Evolutionary conservation across 2,113 vertebrate genomes (phyloP).

Genomic region (Promerops cafer): DNA sequence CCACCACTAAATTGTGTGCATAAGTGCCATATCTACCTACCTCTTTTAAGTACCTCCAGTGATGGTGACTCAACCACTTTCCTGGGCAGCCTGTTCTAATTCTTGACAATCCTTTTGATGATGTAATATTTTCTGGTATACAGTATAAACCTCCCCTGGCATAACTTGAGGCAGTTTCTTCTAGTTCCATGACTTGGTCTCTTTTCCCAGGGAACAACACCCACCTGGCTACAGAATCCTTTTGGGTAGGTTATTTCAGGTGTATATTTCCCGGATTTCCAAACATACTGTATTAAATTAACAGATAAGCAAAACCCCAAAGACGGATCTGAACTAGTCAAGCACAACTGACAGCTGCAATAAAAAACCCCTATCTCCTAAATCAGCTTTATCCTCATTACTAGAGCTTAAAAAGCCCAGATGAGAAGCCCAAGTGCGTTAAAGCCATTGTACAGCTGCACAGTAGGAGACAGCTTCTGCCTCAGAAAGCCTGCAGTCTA

Average conservation of each 20-base stretch:
- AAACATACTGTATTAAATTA: neutral
- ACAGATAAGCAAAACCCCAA: neutral
- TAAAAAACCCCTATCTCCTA: neutral
- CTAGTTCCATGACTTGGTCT: neutral
- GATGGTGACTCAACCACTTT: neutral
- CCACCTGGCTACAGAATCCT: neutral
- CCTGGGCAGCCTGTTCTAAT: neutral
- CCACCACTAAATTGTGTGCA: neutral
- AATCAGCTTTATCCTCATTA: neutral
- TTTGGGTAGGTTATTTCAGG: neutral
- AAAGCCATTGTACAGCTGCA: neutral
- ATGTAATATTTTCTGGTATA: neutral
- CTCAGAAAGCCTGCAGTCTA: neutral
- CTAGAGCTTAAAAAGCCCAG: neutral
- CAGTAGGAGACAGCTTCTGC: neutral
- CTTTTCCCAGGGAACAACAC: neutral
- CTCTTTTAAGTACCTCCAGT: neutral
- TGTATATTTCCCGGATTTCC: neutral
- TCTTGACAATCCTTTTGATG: neutral
- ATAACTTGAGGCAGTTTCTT: neutral
- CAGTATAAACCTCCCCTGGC: neutral
- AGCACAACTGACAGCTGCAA: neutral
- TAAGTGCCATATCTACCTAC: rapidly evolving
- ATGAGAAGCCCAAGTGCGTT: neutral
- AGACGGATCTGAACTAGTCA: neutral